Conservation (phyloP, 2,888 invertebrate species). For the Trachelus stipa region DNA sequence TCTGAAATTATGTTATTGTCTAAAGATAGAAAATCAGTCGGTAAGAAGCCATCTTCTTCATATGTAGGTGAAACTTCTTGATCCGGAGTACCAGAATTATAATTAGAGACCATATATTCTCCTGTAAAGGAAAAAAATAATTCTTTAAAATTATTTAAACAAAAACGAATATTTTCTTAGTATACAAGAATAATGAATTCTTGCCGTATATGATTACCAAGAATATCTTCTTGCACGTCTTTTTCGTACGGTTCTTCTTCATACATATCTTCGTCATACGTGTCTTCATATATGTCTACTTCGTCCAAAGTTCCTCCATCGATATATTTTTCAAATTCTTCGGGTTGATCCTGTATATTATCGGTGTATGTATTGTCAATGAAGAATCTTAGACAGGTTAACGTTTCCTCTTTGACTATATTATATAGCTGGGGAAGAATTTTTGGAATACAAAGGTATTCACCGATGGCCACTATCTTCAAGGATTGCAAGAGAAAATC, state of each 20-base stretch:
- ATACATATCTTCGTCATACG: not conserved
- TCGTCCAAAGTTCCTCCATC: not conserved
- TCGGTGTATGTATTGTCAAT: slow-evolving; percentile 5
- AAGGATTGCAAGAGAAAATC: slow-evolving; percentile 41
- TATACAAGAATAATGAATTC: not conserved
- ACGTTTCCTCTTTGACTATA: slow-evolving; percentile 15
- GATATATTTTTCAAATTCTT: not conserved
- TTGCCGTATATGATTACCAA: not conserved
- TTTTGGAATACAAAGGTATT: slow-evolving; percentile 32
- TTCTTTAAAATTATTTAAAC: not conserved
- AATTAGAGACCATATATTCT: not conserved
- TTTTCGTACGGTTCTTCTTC: not conserved
- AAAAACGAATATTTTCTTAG: not conserved
- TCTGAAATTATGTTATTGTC: not conserved
- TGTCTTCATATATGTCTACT: not conserved
- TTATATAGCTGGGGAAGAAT: slow-evolving; percentile 29
- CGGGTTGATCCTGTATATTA: not conserved
- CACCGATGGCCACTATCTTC: slow-evolving; percentile 33
- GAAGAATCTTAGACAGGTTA: slow-evolving; percentile 14
- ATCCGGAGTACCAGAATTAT: not conserved
- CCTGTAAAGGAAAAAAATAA: not conserved
- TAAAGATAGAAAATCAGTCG: not conserved
- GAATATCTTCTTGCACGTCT: not conserved
- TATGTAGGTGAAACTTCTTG: not conserved
- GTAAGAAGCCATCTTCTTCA: not conserved